Evolutionary conservation across 2,888 invertebrate species (phyloP), one percentile per base, ranked within the genome.

Genomic region (Drosophila prolongata): DNA sequence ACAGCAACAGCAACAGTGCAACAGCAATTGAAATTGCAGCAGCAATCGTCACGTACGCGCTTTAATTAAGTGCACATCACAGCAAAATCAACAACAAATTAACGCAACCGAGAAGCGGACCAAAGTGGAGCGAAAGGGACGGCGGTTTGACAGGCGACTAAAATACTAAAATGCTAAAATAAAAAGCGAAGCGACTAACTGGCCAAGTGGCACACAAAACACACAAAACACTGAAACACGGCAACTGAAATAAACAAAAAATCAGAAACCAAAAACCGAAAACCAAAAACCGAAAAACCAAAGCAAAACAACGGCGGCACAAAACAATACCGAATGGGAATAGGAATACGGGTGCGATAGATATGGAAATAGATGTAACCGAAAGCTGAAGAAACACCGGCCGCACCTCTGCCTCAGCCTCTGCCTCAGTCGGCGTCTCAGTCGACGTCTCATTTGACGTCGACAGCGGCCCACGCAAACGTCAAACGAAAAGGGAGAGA

Each of bases 101-200:
- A 70, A 72, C 50, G 13, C 30, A 69, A 27, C 40, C 49, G 57
- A 30, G 24, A 35, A 35, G 30, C 34, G 27, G 40, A 57, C 35
- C 35, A 35, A 35, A 35, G 35, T 11, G 42, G 37, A 58, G 19
- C 58, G 68, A 57, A 62, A 83, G 86, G 81, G 77, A 77, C 89
- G 82, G 90, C 89, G 89, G 90, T 85, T n/a, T 89, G 89, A 89
- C 89, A 84, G 80, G 88, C 90, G 89, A 90, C 90, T 90, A 66
- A 89, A 59, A 30, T 8, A 30, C 30, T 30, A 30, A 30, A 30
- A 42, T 56, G 57, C 58, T 58, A 42, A 62, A 64, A 37, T 49
- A 47, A 19, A 44, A 62, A 62, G 35, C 42, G 42, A 27, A 90
- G 86, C 78, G 78, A 70, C 87, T 73, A 59, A 69, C 77, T 78